These are phyloP conservation scores for Mormoops blainvillei DNA, from an alignment of 2,113 vertebrate species.

Conservation along the genomic window DNA sequence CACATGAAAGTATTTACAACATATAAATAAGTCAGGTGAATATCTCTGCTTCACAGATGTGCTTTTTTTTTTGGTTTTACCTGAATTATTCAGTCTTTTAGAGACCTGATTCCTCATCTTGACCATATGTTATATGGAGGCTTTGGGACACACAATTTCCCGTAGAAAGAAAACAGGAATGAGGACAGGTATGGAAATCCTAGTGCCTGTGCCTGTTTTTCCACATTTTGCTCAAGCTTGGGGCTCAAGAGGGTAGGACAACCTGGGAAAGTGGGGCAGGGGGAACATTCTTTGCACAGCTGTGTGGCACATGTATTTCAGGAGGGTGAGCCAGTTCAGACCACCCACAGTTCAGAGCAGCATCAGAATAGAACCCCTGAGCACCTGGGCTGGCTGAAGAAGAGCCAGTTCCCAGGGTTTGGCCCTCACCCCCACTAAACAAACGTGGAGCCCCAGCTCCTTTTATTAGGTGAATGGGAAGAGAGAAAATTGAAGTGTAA, in stretches of 20 bases:
- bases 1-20: conserved; percentile 23
- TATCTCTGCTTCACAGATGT: conserved; percentile 40
- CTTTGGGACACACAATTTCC: neutral
- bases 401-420: neutral
- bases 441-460: conserved; percentile 49
- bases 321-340: neutral
- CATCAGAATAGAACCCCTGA: neutral
- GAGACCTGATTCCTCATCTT: conserved; percentile 36
- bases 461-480: conserved; percentile 73
- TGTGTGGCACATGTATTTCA: neutral
- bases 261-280: neutral
- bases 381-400: conserved; percentile 8
- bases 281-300: neutral
- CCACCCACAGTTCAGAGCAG: conserved; percentile 28
- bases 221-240: neutral
- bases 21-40: conserved; percentile 56
- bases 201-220: neutral
- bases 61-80: neutral
- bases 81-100: conserved; percentile 59
- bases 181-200: neutral
- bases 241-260: neutral
- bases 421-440: neutral
- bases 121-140: conserved; percentile 28
- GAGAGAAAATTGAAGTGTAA: conserved; percentile 72
- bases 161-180: neutral